Base-by-base conservation (phyloP, 2,888 invertebrate genomes). In the Xanthostigma xanthostigma region DNA sequence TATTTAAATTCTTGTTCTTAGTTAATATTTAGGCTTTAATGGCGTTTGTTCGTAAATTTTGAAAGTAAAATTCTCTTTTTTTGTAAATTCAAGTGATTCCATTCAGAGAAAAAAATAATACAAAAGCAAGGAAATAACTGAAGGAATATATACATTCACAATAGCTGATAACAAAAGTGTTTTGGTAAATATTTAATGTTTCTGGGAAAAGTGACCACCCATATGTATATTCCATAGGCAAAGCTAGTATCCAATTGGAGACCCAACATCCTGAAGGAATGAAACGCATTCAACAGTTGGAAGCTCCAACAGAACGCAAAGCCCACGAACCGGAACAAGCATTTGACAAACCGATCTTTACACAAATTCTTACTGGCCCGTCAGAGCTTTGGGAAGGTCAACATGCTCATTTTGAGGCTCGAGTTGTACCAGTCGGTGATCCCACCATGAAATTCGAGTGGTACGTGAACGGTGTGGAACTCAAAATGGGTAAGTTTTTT, bases 251-350 rank as follows among this genome's bases (percentile, higher is more conserved):
- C 58, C 84, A 89, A 65, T 65, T 88, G 63, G 92, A 92, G 51
- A 87, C 89, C 6, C 91, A 92, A 64, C 93, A 95, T 68, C 93
- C 92, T 27, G 91, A 93, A 69, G 92, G 88, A 55, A 88, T 90
- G 76, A 86, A 78, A 56, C 90, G 85, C 71, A 93, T 92, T 57
- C 86, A 84, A 57, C 81, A 84, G 60, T 70, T 95, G 47, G 94
- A 95, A 67, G 80, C 83, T 58, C 82, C 83, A 35, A 72, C 76
- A 46, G 77, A 78, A 48, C 77, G 78, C 37, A 76, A 79, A 49
- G 68, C 79, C 8, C 84, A 84, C 49, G 84, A 85, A 60, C 83
- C 84, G 0, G 92, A 91, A 46, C 79, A 79, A 54, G 73, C 78
- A 46, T 93, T 87, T 61, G 92, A 91, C 56, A 92, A 92, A 63